A percentile compares a stretch with the other conserved stretches of the same genome.
phyloP scores from a whole-genome alignment of 2,113 vertebrate genomes.

The Chloropsis hardwickii region DNA sequence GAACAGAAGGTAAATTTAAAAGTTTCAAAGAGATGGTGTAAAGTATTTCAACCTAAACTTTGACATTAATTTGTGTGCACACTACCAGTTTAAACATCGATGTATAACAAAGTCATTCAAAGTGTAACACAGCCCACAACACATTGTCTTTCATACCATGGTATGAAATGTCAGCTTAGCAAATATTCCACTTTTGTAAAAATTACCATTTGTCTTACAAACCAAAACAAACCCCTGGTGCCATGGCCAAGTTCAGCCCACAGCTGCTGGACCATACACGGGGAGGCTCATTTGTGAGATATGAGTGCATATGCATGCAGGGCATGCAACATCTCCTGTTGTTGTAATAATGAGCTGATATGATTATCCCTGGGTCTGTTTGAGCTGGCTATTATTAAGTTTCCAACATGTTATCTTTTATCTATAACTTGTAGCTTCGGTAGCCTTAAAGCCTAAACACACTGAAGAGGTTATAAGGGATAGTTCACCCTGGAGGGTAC shows the following conservation, averaged over 20 bases:
- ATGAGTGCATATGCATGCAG: background rate
- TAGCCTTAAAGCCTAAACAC: background rate
- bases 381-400: background rate
- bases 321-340: background rate
- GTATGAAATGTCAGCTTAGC: background rate
- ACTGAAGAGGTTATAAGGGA: background rate
- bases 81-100: background rate
- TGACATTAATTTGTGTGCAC: background rate
- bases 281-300: background rate
- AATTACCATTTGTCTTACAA: background rate
- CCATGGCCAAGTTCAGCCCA: background rate
- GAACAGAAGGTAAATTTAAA: background rate
- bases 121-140: background rate
- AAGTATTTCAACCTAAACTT: background rate
- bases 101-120: background rate
- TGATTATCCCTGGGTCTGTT: background rate
- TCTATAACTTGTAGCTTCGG: background rate
- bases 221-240: background rate
- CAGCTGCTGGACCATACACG: accelerated
- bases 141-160: background rate
- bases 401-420: background rate
- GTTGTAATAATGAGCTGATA: background rate
- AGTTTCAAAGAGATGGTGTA: background rate
- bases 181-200: background rate
- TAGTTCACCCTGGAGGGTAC: background rate